Evolutionary conservation across 2,888 invertebrate species (phyloP), one percentile per base, ranked within the genome.

Genomic region (Encarsia formosa): DNA sequence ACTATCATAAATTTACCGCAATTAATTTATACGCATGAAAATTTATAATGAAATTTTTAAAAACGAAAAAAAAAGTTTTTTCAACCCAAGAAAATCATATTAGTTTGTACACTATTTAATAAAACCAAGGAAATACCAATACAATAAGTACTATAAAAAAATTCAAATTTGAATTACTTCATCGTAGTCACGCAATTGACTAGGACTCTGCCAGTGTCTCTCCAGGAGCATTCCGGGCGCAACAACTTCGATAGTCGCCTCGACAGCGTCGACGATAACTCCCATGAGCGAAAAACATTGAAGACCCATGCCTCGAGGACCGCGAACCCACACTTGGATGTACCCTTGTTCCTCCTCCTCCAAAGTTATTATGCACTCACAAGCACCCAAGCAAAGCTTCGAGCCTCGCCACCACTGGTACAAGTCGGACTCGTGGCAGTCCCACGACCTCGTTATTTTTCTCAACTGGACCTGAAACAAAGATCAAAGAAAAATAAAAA

Each of bases 351-450:
- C 74, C 45, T 77, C 77, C 44, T 80, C 78, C 58, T 81, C 81
- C 59, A 85, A 74, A 4, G 82, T 83, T 15, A 88, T 75, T 45
- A 88, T 75, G 46, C 85, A 83, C 68, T 88, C 87, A 54, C 87
- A 76, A 34, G 80, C 78, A 1, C 83, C 82, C 41, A 82, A 79
- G 66, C 83, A 84, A 60, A 87, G 75, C 69, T 86, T 86, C 31
- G 85, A 84, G 34, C 87, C 87, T 60, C 81, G 77, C 70, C 80
- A 80, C 86, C 86, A 87, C 67, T 88, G 87, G 62, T 84, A 83
- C 34, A 88, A 73, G 68, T 87, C 86, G 2, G 79, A 80, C 56
- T 85, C 84, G 22, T 75, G 74, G 29, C 66, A 69, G 60, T 73
- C 71, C 75, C 75, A 78, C 15, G 78, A 75, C 57, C 79, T 77